phyloP scores from a whole-genome alignment of 2,797 vertebrate species.

The Sebastes elongatus region DNA sequence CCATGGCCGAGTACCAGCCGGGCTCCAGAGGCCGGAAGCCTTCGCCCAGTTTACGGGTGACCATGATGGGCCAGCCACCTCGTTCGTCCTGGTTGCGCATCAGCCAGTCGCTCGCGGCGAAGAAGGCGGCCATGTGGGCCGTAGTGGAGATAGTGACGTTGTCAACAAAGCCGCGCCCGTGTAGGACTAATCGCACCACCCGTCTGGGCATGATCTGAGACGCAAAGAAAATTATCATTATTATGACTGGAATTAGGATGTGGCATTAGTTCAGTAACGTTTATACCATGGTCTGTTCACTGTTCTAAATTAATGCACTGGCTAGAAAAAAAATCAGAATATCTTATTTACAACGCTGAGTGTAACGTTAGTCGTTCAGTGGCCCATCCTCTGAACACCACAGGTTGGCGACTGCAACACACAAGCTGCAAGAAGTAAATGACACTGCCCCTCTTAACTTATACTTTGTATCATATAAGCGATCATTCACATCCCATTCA shows the following conservation, averaged over 20 bases:
- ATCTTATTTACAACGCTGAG: too few species aligned
- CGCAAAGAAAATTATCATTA: neutral
- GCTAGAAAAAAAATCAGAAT: too few species aligned
- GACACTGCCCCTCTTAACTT: too few species aligned
- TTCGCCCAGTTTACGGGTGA: constrained; percentile 95
- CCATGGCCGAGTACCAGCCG: constrained; percentile 99
- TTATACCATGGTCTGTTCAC: too few species aligned
- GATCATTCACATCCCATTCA: too few species aligned
- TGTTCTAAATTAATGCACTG: too few species aligned
- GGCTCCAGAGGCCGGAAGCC: constrained; percentile 94
- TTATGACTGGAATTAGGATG: neutral
- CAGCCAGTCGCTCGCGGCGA: constrained; percentile 94
- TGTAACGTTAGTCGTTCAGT: too few species aligned
- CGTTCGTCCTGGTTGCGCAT: constrained; percentile 95
- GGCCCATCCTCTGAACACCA: too few species aligned
- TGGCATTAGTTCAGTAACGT: neutral
- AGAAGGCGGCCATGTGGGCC: constrained; percentile 95
- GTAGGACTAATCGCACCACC: constrained; percentile 87
- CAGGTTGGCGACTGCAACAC: too few species aligned
- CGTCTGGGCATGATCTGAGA: constrained; percentile 89
- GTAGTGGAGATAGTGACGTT: constrained; percentile 95
- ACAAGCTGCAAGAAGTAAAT: too few species aligned
- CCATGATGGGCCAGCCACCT: constrained; percentile 98
- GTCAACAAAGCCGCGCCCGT: constrained; percentile 90
- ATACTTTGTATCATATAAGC: too few species aligned